These are phyloP conservation scores for Harpagus bidentatus DNA, from an alignment of 2,113 vertebrate species.

Conservation along the genomic window DNA sequence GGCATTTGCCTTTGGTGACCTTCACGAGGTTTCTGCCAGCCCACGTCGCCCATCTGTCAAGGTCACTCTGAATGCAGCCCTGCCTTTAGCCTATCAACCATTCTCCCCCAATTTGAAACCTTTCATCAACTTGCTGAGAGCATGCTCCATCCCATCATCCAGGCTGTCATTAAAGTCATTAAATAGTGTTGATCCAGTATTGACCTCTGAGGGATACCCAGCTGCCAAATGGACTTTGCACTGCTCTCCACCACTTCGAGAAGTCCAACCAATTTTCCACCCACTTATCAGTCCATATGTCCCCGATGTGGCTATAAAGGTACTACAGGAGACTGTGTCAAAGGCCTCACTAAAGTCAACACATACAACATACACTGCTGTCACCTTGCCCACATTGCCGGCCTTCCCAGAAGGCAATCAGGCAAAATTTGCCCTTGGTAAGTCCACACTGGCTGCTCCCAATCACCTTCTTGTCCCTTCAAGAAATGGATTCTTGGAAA, in stretches of 20 bases:
- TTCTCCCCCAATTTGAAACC: background rate
- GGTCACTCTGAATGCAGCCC: background rate
- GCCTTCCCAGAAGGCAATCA: background rate
- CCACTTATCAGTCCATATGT: background rate
- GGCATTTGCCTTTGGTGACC: background rate
- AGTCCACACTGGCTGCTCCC: background rate
- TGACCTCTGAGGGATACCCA: background rate
- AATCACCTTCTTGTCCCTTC: background rate
- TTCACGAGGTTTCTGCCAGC: background rate
- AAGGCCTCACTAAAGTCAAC: background rate
- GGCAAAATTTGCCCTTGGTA: background rate
- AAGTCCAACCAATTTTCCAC: background rate
- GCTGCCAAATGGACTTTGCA: background rate
- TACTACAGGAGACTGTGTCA: background rate
- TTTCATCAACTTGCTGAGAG: background rate
- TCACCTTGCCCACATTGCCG: background rate
- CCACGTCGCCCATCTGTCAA: background rate
- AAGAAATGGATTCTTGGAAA: background rate
- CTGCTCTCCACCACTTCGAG: background rate
- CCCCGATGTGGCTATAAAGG: rapidly evolving
- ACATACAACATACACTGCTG: rapidly evolving
- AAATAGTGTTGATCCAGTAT: background rate
- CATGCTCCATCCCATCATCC: background rate
- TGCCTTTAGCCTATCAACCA: background rate
- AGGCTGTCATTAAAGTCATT: background rate